A percentile compares a stretch with the other conserved stretches of the same genome.
Conservation (phyloP, 2,888 invertebrate species). For the Melanostoma scalare region DNA sequence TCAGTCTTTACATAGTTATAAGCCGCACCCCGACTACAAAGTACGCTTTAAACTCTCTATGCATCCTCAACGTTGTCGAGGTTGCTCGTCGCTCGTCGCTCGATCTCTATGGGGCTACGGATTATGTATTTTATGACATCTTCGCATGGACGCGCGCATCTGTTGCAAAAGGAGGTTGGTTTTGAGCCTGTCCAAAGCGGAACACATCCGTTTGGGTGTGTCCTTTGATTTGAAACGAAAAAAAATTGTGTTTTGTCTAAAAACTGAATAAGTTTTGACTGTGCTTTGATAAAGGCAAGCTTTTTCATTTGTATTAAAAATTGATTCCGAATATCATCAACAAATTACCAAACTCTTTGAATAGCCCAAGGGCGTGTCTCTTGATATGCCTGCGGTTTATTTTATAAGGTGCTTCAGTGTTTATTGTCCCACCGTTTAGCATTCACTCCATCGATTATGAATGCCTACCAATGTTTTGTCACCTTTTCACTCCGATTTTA, state of each 20-base stretch:
- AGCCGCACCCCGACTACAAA: slow-evolving; percentile 48
- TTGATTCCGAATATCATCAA: no score
- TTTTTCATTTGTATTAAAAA: no score
- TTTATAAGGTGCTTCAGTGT: no score
- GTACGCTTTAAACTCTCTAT: slow-evolving; percentile 41
- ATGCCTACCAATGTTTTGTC: slow-evolving; percentile 3
- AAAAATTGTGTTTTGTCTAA: neutral
- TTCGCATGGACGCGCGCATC: slow-evolving; percentile 50
- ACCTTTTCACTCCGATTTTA: neutral
- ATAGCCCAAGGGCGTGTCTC: no score
- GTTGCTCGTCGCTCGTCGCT: no score
- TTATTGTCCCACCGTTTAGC: no score
- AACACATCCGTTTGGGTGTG: slow-evolving; percentile 60
- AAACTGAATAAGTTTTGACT: no score
- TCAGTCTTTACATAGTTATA: neutral
- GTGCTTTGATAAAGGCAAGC: no score
- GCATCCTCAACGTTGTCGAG: neutral
- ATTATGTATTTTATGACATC: slow-evolving; percentile 65
- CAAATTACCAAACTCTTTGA: no score
- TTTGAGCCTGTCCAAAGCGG: slow-evolving; percentile 31
- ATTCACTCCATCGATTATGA: no score
- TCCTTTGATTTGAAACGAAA: slow-evolving; percentile 3
- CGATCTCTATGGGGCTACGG: slow-evolving; percentile 1
- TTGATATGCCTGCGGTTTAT: no score
- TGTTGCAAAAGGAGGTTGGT: neutral